A percentile compares a stretch with the other conserved stretches of the same genome.
Evolutionary conservation across 2,888 invertebrate species (phyloP).

Genomic region (Phrixothrix hirtus): DNA sequence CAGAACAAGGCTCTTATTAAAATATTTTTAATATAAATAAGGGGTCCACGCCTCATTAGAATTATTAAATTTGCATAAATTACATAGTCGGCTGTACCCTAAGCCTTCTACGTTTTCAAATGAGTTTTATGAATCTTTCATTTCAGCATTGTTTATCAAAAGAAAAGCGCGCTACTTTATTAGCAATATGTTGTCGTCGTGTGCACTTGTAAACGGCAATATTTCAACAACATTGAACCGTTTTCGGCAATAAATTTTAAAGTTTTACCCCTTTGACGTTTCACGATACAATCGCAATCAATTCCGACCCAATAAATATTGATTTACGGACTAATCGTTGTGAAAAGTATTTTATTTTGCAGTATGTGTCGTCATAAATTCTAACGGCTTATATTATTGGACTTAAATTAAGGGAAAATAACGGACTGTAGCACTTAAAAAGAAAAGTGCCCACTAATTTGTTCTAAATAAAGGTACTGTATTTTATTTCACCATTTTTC

Average conservation of each 20-base stretch:
- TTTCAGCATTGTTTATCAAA: background rate
- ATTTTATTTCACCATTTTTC: too few species aligned
- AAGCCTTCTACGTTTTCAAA: constrained; percentile 8
- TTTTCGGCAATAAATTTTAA: constrained; percentile 47
- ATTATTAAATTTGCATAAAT: constrained; percentile 46
- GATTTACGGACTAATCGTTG: constrained; percentile 52
- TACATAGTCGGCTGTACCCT: constrained; percentile 31
- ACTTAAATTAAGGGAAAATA: background rate
- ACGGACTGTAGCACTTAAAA: background rate
- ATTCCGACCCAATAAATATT: constrained; percentile 53
- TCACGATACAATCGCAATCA: constrained; percentile 44
- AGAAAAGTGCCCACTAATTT: background rate
- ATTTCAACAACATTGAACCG: constrained; percentile 37
- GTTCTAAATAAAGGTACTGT: too few species aligned
- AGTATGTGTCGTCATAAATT: constrained; percentile 51
- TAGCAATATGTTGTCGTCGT: constrained; percentile 1
- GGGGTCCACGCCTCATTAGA: constrained; percentile 44
- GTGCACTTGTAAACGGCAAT: constrained; percentile 45
- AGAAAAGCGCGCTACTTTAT: constrained; percentile 4
- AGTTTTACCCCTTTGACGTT: constrained; percentile 38
- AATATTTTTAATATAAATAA: constrained; percentile 48
- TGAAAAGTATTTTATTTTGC: constrained; percentile 52
- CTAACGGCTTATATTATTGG: constrained; percentile 12
- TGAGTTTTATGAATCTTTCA: constrained; percentile 12
- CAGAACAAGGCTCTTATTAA: constrained; percentile 40